Evolutionary conservation across 2,888 invertebrate species (phyloP).

Genomic region (Drosophila paramelanica): DNA sequence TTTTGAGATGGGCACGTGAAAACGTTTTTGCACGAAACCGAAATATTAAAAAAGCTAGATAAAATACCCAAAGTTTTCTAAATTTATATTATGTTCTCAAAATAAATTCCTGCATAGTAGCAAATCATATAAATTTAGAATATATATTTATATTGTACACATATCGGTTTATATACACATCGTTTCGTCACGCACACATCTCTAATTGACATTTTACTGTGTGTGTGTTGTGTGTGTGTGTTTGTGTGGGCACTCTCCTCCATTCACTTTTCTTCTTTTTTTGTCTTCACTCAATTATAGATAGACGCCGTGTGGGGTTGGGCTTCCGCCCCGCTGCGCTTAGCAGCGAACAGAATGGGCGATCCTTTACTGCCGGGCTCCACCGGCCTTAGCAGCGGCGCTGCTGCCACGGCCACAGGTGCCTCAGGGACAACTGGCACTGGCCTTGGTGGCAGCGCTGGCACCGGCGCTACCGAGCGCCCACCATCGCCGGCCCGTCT

Average conservation of each 20-base stretch:
- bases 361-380: slow-evolving; percentile 85
- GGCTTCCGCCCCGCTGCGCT: slow-evolving; percentile 90
- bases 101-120: slow-evolving; percentile 8
- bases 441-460: slow-evolving; percentile 48
- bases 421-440: slow-evolving; percentile 46
- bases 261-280: neutral
- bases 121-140: neutral
- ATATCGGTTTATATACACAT: neutral
- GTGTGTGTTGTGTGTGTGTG: slow-evolving; percentile 18
- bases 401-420: slow-evolving; percentile 58
- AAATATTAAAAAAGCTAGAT: neutral
- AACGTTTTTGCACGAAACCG: slow-evolving; percentile 11
- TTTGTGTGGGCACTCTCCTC: slow-evolving; percentile 22
- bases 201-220: neutral
- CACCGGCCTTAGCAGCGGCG: slow-evolving; percentile 71
- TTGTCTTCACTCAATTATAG: slow-evolving; percentile 85
- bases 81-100: neutral
- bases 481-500: slow-evolving; percentile 94
- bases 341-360: slow-evolving; percentile 85
- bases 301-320: slow-evolving; percentile 98
- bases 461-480: slow-evolving; percentile 85
- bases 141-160: neutral
- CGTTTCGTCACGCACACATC: slow-evolving; percentile 14
- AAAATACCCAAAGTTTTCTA: neutral
- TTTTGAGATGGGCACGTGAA: slow-evolving; percentile 51